Evolutionary conservation across 2,113 vertebrate species (phyloP).

Genomic region (Pomatorhinus ruficollis): DNA sequence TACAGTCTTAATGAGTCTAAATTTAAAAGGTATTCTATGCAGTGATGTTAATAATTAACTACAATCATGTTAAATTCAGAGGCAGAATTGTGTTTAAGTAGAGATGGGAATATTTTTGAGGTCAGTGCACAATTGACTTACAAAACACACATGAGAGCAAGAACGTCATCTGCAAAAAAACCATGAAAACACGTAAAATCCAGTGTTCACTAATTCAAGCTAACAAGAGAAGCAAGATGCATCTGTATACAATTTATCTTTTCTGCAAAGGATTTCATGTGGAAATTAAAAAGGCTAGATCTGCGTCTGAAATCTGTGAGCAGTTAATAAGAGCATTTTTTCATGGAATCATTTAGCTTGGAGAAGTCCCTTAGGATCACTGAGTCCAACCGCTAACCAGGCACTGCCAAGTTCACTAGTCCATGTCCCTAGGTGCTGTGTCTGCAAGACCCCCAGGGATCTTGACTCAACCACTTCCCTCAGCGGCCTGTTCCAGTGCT

Average conservation of each 20-base stretch:
- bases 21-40: background rate
- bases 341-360: background rate
- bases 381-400: fast-evolving
- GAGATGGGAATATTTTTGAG: background rate
- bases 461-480: background rate
- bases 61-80: background rate
- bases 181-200: background rate
- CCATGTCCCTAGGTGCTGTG: fast-evolving
- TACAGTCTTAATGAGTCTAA: background rate
- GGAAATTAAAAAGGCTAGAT: background rate
- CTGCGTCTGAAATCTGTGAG: background rate
- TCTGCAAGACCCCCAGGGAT: background rate
- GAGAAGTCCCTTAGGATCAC: background rate
- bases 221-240: background rate
- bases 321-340: background rate
- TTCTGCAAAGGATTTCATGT: background rate
- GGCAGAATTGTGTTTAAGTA: background rate
- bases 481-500: background rate
- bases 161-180: fast-evolving
- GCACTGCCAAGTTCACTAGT: background rate
- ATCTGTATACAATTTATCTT: background rate
- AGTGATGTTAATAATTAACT: background rate
- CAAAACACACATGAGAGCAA: background rate
- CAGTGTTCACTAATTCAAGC: background rate
- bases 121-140: background rate